These are phyloP conservation scores for Cichladusa arquata DNA, from an alignment of 2,113 vertebrate genomes.

Conservation along the genomic window DNA sequence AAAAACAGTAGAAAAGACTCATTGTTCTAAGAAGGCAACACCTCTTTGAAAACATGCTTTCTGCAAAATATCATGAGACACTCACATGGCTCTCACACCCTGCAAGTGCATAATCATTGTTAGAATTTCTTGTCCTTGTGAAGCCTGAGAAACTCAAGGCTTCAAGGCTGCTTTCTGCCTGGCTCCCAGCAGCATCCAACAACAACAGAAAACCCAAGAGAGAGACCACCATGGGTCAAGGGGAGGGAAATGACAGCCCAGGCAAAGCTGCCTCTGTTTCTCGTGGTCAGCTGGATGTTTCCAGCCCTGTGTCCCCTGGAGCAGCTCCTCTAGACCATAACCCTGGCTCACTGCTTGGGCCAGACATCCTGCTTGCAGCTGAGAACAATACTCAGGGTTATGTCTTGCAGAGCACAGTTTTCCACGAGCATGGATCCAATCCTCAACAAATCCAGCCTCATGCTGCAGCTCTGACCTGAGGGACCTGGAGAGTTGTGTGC, in stretches of 20 bases:
- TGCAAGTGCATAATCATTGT: too few species aligned
- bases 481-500: neutral
- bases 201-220: neutral
- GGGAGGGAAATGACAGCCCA: neutral
- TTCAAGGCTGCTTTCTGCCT: too few species aligned
- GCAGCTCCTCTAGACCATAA: neutral
- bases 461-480: neutral
- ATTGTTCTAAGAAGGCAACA: too few species aligned
- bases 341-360: neutral
- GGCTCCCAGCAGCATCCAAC: too few species aligned
- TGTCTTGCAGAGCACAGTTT: neutral
- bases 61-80: too few species aligned
- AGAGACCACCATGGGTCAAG: neutral
- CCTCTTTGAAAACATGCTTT: too few species aligned
- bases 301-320: neutral
- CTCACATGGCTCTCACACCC: too few species aligned
- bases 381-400: neutral
- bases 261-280: neutral
- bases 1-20: too few species aligned
- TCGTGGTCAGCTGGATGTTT: neutral
- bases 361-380: neutral
- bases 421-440: rapidly evolving
- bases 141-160: too few species aligned
- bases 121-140: too few species aligned
- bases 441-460: neutral